Percentiles rank a stretch among this genome's conserved stretches.
These are phyloP conservation scores for Parotocinclus haroldoi DNA, from an alignment of 2,797 vertebrate genomes.

Conservation along the genomic window DNA sequence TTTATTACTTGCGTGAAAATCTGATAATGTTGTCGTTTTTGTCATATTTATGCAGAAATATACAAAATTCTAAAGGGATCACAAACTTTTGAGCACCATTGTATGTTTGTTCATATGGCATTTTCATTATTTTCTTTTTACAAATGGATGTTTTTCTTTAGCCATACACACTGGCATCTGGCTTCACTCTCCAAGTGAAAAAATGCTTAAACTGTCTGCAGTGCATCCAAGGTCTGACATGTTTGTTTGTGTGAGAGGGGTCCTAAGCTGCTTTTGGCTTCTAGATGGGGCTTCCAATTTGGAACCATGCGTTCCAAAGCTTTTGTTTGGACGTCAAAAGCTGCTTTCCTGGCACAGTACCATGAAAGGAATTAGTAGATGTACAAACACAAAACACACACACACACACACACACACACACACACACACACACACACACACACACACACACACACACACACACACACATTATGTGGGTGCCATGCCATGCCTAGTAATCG, in stretches of 20 bases:
- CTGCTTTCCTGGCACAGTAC: constrained; percentile 15
- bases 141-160: no score
- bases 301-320: constrained; percentile 20
- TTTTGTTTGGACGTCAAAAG: constrained; percentile 17
- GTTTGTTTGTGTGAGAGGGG: constrained; percentile 16
- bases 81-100: no score
- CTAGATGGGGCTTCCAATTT: constrained; percentile 20
- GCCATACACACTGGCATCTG: no score
- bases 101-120: no score
- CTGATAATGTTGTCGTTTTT: no score
- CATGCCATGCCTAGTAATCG: constrained; percentile 40
- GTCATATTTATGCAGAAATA: no score
- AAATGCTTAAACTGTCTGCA: no score
- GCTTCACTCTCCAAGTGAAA: no score
- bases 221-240: constrained; percentile 16
- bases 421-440: constrained; percentile 15
- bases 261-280: constrained; percentile 23
- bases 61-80: no score
- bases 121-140: no score
- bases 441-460: constrained; percentile 17
- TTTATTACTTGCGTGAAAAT: no score
- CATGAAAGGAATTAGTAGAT: neutral
- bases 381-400: neutral
- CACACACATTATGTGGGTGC: constrained; percentile 15
- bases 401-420: constrained; percentile 11